Percentiles rank a stretch among this genome's conserved stretches.
Evolutionary conservation across 2,888 invertebrate species (phyloP).

Genomic region (Machimus rusticus): DNA sequence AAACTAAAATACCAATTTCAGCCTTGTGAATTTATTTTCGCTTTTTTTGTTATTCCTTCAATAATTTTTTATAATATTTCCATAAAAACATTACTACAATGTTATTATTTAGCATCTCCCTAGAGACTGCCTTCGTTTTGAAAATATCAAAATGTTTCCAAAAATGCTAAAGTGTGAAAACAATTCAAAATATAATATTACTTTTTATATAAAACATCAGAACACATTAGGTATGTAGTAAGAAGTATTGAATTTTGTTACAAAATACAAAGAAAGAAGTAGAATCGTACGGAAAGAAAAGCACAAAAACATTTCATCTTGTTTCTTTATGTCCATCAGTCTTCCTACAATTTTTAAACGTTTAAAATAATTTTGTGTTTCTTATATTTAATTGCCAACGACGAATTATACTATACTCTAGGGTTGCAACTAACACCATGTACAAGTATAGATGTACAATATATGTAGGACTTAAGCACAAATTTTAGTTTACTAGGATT

Average conservation of each 20-base stretch:
- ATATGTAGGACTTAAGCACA: not conserved
- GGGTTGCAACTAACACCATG: not conserved
- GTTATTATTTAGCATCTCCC: not conserved
- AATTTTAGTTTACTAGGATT: not conserved
- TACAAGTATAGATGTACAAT: not conserved
- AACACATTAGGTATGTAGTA: not conserved
- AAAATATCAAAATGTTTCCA: not conserved
- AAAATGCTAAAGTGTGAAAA: not conserved
- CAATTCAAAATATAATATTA: not conserved
- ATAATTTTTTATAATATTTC: not conserved
- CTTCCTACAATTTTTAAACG: not conserved
- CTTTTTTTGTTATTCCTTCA: not conserved
- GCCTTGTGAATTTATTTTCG: not conserved
- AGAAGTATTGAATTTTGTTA: not conserved
- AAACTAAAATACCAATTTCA: not conserved
- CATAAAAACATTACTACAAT: not conserved
- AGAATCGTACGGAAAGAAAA: not conserved
- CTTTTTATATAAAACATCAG: not conserved
- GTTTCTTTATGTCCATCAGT: not conserved
- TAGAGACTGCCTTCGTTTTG: not conserved
- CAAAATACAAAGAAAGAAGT: not conserved
- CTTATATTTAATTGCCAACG: not conserved
- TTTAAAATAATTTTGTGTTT: not conserved
- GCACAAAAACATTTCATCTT: not conserved
- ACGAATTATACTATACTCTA: not conserved